phyloP scores from a whole-genome alignment of 2,797 vertebrate genomes.

The Prunella strophiata region DNA sequence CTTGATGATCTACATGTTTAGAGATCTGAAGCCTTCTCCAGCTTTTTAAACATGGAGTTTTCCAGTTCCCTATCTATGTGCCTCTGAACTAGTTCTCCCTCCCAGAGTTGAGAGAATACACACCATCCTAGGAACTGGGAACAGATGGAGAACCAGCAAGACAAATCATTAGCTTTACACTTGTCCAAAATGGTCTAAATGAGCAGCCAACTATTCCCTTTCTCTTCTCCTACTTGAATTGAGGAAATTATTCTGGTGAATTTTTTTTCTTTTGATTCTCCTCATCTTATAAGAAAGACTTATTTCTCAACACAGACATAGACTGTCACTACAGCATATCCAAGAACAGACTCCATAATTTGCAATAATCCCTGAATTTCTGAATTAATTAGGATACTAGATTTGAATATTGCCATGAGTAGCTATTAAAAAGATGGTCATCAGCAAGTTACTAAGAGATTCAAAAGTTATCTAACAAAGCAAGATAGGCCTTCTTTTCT shows the following conservation, averaged over 20 bases:
- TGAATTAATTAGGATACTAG: slow-evolving; percentile 8
- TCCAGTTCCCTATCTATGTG: background rate
- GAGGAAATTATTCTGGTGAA: background rate
- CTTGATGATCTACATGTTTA: background rate
- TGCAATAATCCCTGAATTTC: background rate
- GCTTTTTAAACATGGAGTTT: background rate
- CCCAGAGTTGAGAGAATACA: background rate
- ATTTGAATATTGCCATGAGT: background rate
- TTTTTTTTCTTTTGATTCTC: background rate
- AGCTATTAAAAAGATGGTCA: background rate
- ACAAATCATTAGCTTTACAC: background rate
- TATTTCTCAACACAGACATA: background rate
- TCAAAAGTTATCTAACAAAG: background rate
- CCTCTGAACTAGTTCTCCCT: background rate
- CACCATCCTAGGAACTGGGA: accelerated
- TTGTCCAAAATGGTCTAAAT: background rate
- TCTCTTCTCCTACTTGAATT: background rate
- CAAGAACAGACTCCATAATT: background rate
- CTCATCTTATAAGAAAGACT: background rate
- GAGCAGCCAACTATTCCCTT: background rate
- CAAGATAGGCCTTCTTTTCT: background rate
- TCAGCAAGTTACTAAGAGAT: background rate
- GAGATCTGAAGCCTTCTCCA: background rate
- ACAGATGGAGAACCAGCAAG: background rate
- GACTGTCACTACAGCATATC: background rate